Percentiles rank a stretch among this genome's conserved stretches.
These are phyloP conservation scores for Malaclemys terrapin DNA, from an alignment of 2,113 vertebrate species.

Conservation along the genomic window DNA sequence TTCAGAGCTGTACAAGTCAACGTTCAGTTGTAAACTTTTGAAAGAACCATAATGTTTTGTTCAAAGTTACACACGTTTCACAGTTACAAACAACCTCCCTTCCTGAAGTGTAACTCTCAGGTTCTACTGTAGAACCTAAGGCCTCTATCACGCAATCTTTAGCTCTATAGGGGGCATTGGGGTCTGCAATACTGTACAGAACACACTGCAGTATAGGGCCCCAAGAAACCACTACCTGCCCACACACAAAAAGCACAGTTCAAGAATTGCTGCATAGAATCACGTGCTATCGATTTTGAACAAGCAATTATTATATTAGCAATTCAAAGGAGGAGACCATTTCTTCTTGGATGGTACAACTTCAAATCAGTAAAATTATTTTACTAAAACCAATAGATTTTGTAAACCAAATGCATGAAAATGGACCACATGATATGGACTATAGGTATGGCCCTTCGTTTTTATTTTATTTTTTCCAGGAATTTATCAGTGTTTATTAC, in stretches of 20 bases:
- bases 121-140: not conserved
- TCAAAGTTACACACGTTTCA: too few species aligned
- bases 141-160: not conserved
- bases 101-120: too few species aligned
- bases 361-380: not conserved
- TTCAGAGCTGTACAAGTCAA: too few species aligned
- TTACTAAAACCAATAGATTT: accelerated
- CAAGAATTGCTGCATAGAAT: accelerated
- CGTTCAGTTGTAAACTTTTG: too few species aligned
- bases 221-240: not conserved
- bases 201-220: not conserved
- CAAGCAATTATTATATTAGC: not conserved
- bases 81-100: too few species aligned
- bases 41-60: too few species aligned
- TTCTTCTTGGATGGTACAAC: not conserved
- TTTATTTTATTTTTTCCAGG: too few species aligned
- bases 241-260: not conserved
- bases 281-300: accelerated
- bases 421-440: not conserved
- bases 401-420: not conserved
- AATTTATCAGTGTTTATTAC: too few species aligned
- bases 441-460: too few species aligned
- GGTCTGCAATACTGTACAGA: not conserved
- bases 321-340: not conserved
- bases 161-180: not conserved